Evolutionary conservation across 2,113 vertebrate genomes (phyloP).

Genomic region (Sula dactylatra): DNA sequence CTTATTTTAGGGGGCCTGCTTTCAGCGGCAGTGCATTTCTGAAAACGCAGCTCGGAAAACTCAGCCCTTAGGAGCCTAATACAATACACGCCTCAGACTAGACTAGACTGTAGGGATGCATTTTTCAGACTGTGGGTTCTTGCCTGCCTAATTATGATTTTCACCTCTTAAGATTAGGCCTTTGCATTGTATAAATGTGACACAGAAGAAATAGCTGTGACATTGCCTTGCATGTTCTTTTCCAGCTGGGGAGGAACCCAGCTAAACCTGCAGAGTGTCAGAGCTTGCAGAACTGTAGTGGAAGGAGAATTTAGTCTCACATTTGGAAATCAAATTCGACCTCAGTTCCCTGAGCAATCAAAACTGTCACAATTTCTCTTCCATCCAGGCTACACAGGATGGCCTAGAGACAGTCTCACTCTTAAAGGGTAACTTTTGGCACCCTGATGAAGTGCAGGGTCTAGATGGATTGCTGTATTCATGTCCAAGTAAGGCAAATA

Average conservation of each 20-base stretch:
- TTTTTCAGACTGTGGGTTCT: background rate
- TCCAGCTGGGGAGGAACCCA: background rate
- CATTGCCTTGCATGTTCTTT: background rate
- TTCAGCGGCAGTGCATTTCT: background rate
- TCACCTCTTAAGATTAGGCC: background rate
- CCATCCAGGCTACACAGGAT: background rate
- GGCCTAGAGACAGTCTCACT: background rate
- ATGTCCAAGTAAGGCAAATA: background rate
- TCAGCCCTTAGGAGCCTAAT: background rate
- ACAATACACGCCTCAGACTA: background rate
- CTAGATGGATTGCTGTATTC: background rate
- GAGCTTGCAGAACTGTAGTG: background rate
- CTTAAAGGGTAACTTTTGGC: background rate
- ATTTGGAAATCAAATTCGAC: background rate
- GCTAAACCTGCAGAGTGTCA: background rate
- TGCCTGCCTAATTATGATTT: conserved; percentile 3
- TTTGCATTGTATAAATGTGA: background rate
- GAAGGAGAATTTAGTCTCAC: background rate
- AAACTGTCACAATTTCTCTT: background rate
- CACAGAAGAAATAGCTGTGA: background rate
- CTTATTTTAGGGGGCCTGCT: conserved; percentile 23
- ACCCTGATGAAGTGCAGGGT: background rate
- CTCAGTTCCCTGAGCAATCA: background rate
- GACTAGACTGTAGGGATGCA: background rate
- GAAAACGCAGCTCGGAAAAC: background rate